Evolutionary conservation across 2,888 invertebrate species (phyloP).

Genomic region (Mamestra brassicae): DNA sequence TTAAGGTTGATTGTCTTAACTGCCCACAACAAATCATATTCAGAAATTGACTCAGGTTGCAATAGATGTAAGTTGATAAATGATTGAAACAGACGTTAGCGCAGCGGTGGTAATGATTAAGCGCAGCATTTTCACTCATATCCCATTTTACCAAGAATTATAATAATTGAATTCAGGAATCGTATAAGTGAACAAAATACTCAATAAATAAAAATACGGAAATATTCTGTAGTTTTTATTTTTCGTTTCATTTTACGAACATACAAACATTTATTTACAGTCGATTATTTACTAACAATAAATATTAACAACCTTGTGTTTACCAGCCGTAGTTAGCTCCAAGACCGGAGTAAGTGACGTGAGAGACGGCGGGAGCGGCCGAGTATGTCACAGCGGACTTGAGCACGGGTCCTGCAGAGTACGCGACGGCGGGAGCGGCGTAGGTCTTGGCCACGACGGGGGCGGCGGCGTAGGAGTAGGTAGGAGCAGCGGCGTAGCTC

Average conservation of each 20-base stretch:
- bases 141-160: not conserved
- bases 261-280: constrained; percentile 61
- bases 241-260: constrained; percentile 47
- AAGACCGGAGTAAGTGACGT: constrained; percentile 92
- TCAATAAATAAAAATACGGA: not conserved
- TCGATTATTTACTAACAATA: constrained; percentile 54
- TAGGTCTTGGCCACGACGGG: constrained; percentile 74
- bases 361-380: constrained; percentile 92
- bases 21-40: not conserved
- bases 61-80: not conserved
- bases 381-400: constrained; percentile 84
- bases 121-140: not conserved
- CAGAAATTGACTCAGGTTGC: not conserved
- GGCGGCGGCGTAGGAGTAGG: constrained; percentile 63
- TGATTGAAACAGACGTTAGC: not conserved
- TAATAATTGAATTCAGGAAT: not conserved
- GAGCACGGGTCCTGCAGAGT: constrained; percentile 69
- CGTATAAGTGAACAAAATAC: no score
- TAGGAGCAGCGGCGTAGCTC: constrained; percentile 76
- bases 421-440: constrained; percentile 76
- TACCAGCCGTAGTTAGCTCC: constrained; percentile 87
- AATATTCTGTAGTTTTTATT: constrained; percentile 56
- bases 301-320: constrained; percentile 67
- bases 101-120: not conserved
- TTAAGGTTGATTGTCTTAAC: not conserved